These are phyloP conservation scores for Masnerella sp. DNA, from an alignment of 2,888 invertebrate species.

Conservation along the genomic window DNA sequence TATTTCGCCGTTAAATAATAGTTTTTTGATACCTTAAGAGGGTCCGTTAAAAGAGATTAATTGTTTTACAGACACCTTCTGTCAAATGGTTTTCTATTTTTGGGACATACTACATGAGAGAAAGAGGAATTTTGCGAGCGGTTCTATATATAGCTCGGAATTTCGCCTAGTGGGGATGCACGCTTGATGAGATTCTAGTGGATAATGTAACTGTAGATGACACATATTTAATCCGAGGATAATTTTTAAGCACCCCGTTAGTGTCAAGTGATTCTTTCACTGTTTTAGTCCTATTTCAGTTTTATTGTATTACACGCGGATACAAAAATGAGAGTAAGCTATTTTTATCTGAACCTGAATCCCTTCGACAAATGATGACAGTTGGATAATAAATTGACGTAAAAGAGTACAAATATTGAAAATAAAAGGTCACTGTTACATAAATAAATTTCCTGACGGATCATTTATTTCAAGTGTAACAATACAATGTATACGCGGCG, in stretches of 20 bases:
- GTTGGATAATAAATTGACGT: too few relatives aligned
- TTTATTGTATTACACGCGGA: too few relatives aligned
- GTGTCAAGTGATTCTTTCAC: slow-evolving; percentile 13
- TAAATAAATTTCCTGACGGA: too few relatives aligned
- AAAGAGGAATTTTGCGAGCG: slow-evolving; percentile 19
- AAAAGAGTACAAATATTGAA: too few relatives aligned
- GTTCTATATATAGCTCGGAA: slow-evolving; percentile 36
- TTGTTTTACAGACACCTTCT: slow-evolving; percentile 4
- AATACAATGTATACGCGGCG: too few relatives aligned
- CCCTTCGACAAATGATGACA: too few relatives aligned
- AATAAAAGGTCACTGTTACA: too few relatives aligned
- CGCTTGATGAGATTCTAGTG: slow-evolving; percentile 43
- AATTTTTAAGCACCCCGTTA: slow-evolving; percentile 23
- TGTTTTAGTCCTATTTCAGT: too few relatives aligned
- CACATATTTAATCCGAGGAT: slow-evolving; percentile 30
- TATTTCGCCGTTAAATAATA: not conserved
- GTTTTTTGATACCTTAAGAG: not conserved
- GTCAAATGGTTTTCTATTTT: slow-evolving; percentile 6
- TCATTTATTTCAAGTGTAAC: too few relatives aligned
- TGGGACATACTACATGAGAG: not conserved
- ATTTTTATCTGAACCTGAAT: too few relatives aligned
- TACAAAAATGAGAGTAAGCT: too few relatives aligned
- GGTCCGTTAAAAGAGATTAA: not conserved
- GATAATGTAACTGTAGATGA: slow-evolving; percentile 34
- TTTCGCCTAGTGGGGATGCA: slow-evolving; percentile 13